Conservation (phyloP, 2,113 vertebrate species). For the Prunella fulvescens region DNA sequence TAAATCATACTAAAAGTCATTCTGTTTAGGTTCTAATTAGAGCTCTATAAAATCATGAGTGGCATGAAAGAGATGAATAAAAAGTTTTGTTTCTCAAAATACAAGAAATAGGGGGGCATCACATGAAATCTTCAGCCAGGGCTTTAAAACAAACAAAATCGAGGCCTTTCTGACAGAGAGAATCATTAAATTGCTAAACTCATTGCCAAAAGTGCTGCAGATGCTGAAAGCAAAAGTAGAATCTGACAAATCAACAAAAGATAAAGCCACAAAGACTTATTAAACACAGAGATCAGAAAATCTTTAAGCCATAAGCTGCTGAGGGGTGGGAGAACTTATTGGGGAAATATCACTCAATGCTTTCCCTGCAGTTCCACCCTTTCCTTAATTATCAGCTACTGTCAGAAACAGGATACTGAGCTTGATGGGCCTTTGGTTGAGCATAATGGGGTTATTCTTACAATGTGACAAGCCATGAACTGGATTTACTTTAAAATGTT, state of each 20-base stretch:
- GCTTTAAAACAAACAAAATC: neutral
- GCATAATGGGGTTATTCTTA: constrained; percentile 33
- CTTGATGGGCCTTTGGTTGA: neutral
- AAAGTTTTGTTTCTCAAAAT: neutral
- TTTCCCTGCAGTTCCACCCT: constrained; percentile 19
- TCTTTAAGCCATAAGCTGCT: neutral
- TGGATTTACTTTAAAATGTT: constrained; percentile 22
- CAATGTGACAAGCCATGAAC: neutral
- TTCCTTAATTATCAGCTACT: constrained; percentile 25
- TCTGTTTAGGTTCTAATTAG: neutral
- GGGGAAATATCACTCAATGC: constrained; percentile 34
- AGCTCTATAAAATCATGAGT: neutral
- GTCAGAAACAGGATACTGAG: constrained; percentile 54
- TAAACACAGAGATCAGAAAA: neutral
- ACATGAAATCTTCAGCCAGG: neutral
- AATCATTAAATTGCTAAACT: neutral
- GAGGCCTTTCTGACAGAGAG: neutral
- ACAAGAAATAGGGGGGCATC: neutral
- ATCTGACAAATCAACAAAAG: neutral
- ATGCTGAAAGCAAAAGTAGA: neutral
- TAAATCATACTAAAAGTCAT: neutral
- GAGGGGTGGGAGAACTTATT: neutral
- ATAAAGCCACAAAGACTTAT: neutral
- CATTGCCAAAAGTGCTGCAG: neutral
- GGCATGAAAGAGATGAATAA: neutral